These are phyloP conservation scores for Drosophila monieri DNA, from an alignment of 2,888 invertebrate genomes.

Conservation along the genomic window DNA sequence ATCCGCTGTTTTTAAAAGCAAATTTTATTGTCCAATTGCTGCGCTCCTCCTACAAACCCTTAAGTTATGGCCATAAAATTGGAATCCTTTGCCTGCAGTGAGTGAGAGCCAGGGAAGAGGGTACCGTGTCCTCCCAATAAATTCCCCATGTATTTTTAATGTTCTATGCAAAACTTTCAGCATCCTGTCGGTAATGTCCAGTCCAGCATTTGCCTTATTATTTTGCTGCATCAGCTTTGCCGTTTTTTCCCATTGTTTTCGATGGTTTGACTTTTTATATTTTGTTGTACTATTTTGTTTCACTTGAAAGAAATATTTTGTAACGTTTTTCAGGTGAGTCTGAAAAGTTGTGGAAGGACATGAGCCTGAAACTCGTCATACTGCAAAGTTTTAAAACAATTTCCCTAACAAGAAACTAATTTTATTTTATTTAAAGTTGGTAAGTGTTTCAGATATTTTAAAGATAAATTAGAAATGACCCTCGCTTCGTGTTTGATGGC, in stretches of 20 bases:
- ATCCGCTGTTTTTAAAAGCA: slow-evolving; percentile 15
- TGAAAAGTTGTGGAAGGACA: neutral
- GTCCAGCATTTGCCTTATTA: slow-evolving; percentile 24
- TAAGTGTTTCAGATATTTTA: neutral
- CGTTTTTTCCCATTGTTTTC: slow-evolving; percentile 19
- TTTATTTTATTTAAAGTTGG: neutral
- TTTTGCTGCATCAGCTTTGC: slow-evolving; percentile 56
- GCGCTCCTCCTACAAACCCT: slow-evolving; percentile 3
- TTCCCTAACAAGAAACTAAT: neutral
- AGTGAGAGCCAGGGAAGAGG: too few relatives aligned
- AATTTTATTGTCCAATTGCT: slow-evolving; percentile 36
- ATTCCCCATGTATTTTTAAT: slow-evolving; percentile 20
- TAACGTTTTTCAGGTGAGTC: neutral
- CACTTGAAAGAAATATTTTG: slow-evolving; percentile 11
- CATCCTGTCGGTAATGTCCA: slow-evolving; percentile 42
- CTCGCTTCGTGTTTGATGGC: slow-evolving; percentile 10
- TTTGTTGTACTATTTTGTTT: neutral
- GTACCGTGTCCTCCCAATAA: slow-evolving; percentile 13
- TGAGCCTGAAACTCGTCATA: neutral
- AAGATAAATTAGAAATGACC: neutral
- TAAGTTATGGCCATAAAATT: slow-evolving; percentile 28
- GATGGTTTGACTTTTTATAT: slow-evolving; percentile 3
- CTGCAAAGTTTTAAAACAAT: neutral
- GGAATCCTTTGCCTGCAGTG: slow-evolving; percentile 1
- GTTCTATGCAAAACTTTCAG: slow-evolving; percentile 36